Evolutionary conservation across 2,113 vertebrate species (phyloP).

Genomic region (Entomyzon cyanotis): DNA sequence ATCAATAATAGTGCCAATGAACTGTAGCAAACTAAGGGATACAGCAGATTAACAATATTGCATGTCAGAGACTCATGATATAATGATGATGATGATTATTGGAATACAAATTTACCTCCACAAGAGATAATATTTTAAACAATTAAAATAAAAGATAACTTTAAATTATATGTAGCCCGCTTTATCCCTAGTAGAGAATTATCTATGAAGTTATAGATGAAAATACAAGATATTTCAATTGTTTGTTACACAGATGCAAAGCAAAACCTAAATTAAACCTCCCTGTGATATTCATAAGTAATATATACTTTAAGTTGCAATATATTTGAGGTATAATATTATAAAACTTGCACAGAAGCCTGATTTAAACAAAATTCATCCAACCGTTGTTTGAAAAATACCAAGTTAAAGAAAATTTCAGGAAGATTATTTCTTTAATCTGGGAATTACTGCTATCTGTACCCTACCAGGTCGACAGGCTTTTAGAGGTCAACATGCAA

Average conservation of each 20-base stretch:
- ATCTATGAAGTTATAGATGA: background rate
- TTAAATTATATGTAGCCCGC: background rate
- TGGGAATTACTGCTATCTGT: background rate
- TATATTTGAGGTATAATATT: background rate
- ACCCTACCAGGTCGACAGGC: background rate
- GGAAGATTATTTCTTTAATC: background rate
- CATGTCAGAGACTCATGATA: background rate
- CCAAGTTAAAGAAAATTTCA: background rate
- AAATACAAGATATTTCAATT: background rate
- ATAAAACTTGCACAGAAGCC: background rate
- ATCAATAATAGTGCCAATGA: conserved; percentile 19
- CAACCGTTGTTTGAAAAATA: background rate
- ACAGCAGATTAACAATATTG: conserved; percentile 33
- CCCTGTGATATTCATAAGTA: background rate
- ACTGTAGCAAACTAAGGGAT: conserved; percentile 16
- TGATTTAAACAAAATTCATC: background rate
- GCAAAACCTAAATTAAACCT: background rate
- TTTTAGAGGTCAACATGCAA: background rate
- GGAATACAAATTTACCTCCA: background rate
- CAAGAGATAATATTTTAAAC: background rate
- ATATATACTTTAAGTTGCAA: background rate
- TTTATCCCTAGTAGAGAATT: background rate
- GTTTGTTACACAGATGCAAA: background rate
- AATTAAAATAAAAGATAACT: background rate
- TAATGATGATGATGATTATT: background rate